These are phyloP conservation scores for Cinclus cinclus DNA, from an alignment of 2,113 vertebrate species.

Conservation along the genomic window DNA sequence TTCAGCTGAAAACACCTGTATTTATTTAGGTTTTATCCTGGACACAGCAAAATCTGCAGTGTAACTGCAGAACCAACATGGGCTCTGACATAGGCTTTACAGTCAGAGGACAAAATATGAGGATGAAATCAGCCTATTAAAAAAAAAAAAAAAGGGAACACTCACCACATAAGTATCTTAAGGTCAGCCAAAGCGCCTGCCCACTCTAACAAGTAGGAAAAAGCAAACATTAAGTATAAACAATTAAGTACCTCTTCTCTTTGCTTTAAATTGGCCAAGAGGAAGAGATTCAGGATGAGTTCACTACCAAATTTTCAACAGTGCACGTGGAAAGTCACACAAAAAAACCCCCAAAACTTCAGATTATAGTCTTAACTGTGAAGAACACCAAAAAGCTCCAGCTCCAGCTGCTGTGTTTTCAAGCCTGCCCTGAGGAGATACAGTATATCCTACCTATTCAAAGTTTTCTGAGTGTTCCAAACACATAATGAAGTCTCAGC, in stretches of 20 bases:
- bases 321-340: neutral
- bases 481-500: neutral
- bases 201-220: neutral
- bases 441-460: rapidly evolving
- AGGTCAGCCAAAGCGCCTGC: neutral
- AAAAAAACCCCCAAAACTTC: neutral
- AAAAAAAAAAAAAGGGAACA: neutral
- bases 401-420: neutral
- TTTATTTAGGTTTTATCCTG: neutral
- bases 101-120: neutral
- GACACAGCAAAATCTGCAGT: neutral
- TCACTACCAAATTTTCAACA: neutral
- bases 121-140: neutral
- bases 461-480: neutral
- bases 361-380: neutral
- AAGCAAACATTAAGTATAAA: neutral
- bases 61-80: neutral
- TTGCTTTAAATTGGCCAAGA: neutral
- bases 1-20: neutral
- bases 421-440: neutral
- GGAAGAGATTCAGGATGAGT: neutral
- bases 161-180: neutral
- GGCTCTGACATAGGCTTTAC: neutral
- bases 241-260: neutral
- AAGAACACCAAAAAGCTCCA: neutral